Base-by-base conservation (phyloP, 2,797 vertebrate genomes). In the Alfaro cultratus region DNA sequence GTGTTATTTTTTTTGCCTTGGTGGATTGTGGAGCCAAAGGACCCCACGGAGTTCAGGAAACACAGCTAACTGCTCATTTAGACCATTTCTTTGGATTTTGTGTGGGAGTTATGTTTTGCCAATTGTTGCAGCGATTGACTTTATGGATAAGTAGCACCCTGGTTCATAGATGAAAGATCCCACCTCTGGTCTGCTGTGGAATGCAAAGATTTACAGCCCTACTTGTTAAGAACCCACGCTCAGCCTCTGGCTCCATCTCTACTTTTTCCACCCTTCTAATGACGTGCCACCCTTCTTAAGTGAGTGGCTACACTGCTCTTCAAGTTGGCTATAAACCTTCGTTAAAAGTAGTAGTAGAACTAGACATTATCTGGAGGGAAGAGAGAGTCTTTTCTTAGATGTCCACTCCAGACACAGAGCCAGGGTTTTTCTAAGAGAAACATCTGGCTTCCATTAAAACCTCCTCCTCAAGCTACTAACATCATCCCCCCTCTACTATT, bases 401-500 rank as follows among this genome's bases (percentile, higher is more conserved):
- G n/a, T 62, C 83, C 73, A 51, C 43, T 80, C 76, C 62, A 29
- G 80, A 10, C 31, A 83, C 26, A 74, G 47, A 87, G 80, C 83
- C 85, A 78, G 57, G 57, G 72, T 82, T 91, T 88, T 84, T 91
- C 85, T 81, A 2, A 75, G 78, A 77, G 60, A 75, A 88, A 92
- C 95, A 96, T 95, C 95, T 96, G 95, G 88, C 76, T 92, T 34
- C 88, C 90, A 95, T 95, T 94, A 95, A 86, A 91, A 73, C 34
- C 81, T 84, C 81, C 85, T 77, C 49, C 12, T 13, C 60, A 26
- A 26, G 67, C 36, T 21, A 7, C 73, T 71, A 79, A 79, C 83
- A 34, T 77, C 79, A 79, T 21, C 76, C 86, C 83, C 85, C n/a
- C 67, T n/a, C 53, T 55, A 10, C 26, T 76, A 64, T 82, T 80